phyloP scores from a whole-genome alignment of 2,113 vertebrate genomes.

The Pteronura brasiliensis region DNA sequence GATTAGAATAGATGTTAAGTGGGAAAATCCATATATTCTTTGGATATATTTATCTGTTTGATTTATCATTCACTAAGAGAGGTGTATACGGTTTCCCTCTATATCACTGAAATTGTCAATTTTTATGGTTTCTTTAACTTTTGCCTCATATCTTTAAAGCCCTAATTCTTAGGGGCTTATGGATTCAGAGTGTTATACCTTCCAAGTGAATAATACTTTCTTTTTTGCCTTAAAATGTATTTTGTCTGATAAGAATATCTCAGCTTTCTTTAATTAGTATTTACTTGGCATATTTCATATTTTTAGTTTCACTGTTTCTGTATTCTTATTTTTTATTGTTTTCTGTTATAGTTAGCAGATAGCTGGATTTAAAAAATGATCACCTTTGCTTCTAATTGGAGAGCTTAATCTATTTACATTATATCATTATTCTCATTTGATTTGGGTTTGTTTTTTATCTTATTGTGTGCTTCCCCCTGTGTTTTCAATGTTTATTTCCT shows the following conservation, averaged over 20 bases:
- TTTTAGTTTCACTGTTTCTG: not conserved
- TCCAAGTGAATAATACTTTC: not conserved
- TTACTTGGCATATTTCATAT: not conserved
- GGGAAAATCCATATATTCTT: not conserved
- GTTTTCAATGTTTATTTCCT: not conserved
- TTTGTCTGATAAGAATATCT: not conserved
- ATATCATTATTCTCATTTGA: not conserved
- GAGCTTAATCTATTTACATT: not conserved
- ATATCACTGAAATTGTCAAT: not conserved
- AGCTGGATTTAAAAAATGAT: not conserved
- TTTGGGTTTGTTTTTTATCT: constrained; percentile 1
- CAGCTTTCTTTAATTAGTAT: not conserved
- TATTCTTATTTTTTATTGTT: not conserved
- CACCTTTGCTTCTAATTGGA: not conserved
- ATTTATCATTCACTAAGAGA: not conserved
- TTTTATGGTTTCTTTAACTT: not conserved
- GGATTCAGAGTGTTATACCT: not conserved
- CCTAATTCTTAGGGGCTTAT: not conserved
- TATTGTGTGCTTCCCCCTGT: not conserved
- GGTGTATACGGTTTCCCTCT: not conserved
- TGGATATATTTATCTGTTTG: not conserved
- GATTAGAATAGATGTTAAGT: not conserved
- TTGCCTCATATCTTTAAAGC: not conserved
- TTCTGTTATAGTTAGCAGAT: not conserved
- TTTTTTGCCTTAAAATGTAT: not conserved